Base-by-base conservation (phyloP, 2,113 vertebrate species). In the Callochromis pleurospilus region DNA sequence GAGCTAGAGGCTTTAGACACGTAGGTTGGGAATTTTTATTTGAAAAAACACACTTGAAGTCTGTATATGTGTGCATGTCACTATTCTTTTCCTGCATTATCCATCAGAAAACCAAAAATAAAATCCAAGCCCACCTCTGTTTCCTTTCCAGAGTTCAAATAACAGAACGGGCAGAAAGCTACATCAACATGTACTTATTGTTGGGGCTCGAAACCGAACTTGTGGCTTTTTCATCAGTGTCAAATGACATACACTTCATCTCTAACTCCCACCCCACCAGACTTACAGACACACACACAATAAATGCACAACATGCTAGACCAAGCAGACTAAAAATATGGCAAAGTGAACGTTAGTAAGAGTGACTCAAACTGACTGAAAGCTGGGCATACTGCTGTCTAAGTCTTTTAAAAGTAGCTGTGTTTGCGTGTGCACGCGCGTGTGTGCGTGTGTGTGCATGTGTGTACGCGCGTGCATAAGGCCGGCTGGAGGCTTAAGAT, bases 171-270 rank as follows among this genome's bases (percentile, higher is more conserved):
- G 80, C 54, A 55, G 42, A 89, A 65, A 79, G 45, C 58, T 80
- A 82, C 62, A 85, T 88, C 54, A 89, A 91, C 85, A 47, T 73
- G 45, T 86, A 82, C 87, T 91, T 87, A 92, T 82, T 73, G 79
- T 82, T 31, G 45, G 36, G 47, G 75, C 84, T 90, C 47, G n/a
- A 91, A 92, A 90, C 85, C 85, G 65, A 87, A 93, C 89, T 82
- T 94, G 90, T 93, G 94, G 91, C 84, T 94, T 94, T 93, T 79
- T 88, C 93, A 91, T 93, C 90, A 92, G 89, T 86, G 91, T 95
- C 92, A 87, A 83, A 91, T 93, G 84, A 85, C 89, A 88, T 79
- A 14, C 31, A 53, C 75, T 83, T 65, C 83, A 85, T 89, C 82
- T 82, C 82, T 24, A 79, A 17, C 88, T 82, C 88, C 85, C 68